phyloP scores from a whole-genome alignment of 2,113 vertebrate species.

The Engraulis encrasicolus region DNA sequence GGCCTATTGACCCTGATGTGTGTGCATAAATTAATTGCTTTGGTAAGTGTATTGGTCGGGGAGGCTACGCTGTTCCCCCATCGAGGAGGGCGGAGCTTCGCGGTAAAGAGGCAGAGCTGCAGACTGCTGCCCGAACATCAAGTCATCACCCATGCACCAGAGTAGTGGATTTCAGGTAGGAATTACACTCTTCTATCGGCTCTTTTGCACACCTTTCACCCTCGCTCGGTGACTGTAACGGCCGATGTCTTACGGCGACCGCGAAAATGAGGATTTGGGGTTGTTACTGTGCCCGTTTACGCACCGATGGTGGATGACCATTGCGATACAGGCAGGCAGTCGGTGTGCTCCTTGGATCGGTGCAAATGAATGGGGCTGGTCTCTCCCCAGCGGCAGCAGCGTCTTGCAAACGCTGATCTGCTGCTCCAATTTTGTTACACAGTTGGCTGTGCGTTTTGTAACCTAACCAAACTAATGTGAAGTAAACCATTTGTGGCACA shows the following conservation, averaged over 20 bases:
- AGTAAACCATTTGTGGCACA: neutral
- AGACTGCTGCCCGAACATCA: slow-evolving; percentile 60
- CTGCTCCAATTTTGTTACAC: neutral
- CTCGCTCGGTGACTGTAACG: neutral
- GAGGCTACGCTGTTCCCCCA: slow-evolving; percentile 34
- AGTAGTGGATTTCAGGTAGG: slow-evolving; percentile 73
- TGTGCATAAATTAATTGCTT: slow-evolving; percentile 20
- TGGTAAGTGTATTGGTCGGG: slow-evolving; percentile 41
- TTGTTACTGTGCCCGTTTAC: neutral
- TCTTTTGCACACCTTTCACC: neutral
- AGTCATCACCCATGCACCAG: slow-evolving; percentile 68
- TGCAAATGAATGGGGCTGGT: slow-evolving; percentile 7
- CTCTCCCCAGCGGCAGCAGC: neutral
- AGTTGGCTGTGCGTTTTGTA: neutral
- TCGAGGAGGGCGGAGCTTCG: slow-evolving; percentile 49
- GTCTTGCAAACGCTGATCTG: neutral
- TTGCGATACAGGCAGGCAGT: slow-evolving; percentile 9
- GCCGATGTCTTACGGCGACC: neutral
- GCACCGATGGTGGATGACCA: neutral
- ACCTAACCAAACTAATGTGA: too few species aligned
- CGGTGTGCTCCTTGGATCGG: neutral
- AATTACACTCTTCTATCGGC: slow-evolving; percentile 33
- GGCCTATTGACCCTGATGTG: slow-evolving; percentile 11
- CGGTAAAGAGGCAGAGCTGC: slow-evolving; percentile 47
- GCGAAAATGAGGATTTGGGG: neutral